Evolutionary conservation across 2,888 invertebrate genomes (phyloP).

Genomic region (Plemyria rubiginata): DNA sequence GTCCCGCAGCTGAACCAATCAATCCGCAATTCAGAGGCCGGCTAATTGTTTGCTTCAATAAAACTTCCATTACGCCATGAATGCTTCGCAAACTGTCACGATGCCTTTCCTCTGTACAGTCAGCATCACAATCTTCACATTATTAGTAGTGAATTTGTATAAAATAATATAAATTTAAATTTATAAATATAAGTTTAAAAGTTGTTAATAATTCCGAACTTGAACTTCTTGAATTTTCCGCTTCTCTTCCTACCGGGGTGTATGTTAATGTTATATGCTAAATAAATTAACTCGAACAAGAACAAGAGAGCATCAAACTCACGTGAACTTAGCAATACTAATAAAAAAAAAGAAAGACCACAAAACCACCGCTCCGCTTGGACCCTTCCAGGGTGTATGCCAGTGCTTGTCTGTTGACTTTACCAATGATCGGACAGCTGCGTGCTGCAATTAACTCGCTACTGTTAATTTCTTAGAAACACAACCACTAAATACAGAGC

Average conservation of each 20-base stretch:
- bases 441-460: conserved; percentile 33
- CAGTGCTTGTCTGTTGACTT: conserved; percentile 25
- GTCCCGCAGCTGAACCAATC: conserved; percentile 36
- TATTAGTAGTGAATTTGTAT: too few species aligned
- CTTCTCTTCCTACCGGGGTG: too few species aligned
- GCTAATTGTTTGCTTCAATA: conserved; percentile 39
- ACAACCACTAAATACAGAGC: conserved; percentile 14
- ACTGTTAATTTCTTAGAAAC: conserved; percentile 23
- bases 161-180: too few species aligned
- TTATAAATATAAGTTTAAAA: too few species aligned
- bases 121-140: too few species aligned
- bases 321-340: too few species aligned
- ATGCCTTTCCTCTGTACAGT: background rate
- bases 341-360: too few species aligned
- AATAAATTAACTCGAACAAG: too few species aligned
- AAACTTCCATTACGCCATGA: conserved; percentile 31
- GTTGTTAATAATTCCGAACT: too few species aligned
- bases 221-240: too few species aligned
- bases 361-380: background rate
- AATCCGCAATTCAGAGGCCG: conserved; percentile 31
- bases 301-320: too few species aligned
- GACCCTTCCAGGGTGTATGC: background rate
- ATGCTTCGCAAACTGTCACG: conserved; percentile 33
- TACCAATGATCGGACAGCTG: conserved; percentile 25
- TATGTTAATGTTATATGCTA: too few species aligned